phyloP scores from a whole-genome alignment of 1,140 invertebrate species.

The Conopomorpha cramerella region DNA sequence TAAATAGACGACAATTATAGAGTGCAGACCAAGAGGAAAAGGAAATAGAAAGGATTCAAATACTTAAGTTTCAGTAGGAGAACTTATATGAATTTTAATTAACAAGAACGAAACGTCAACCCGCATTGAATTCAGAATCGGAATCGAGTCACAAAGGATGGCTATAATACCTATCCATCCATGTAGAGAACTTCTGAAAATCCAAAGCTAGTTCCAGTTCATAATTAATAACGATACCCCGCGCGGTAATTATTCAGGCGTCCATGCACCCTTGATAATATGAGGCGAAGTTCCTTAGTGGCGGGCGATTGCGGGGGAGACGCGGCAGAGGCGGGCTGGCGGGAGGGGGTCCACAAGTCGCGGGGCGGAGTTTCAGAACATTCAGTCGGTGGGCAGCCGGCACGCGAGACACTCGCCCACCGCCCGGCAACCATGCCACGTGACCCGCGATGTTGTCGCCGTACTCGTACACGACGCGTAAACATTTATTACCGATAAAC shows the following conservation, averaged over 20 bases:
- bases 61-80: too few relatives aligned
- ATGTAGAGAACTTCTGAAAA: neutral
- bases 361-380: slow-evolving; percentile 35
- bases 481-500: slow-evolving; percentile 48
- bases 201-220: neutral
- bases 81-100: neutral
- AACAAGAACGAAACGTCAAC: too few relatives aligned
- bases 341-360: slow-evolving; percentile 23
- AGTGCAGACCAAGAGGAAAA: too few relatives aligned
- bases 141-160: neutral
- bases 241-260: slow-evolving; percentile 36
- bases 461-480: slow-evolving; percentile 31
- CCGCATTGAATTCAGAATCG: neutral
- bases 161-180: too few relatives aligned
- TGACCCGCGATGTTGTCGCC: slow-evolving; percentile 50
- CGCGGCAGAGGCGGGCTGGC: slow-evolving; percentile 33
- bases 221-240: slow-evolving; percentile 14
- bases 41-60: too few relatives aligned
- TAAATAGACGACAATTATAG: too few relatives aligned
- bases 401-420: slow-evolving; percentile 20
- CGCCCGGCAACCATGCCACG: slow-evolving; percentile 27
- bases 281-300: slow-evolving; percentile 47
- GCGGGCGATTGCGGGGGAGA: slow-evolving; percentile 10
- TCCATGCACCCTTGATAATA: slow-evolving; percentile 50
- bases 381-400: slow-evolving; percentile 52